phyloP scores from a whole-genome alignment of 1,140 invertebrate genomes.

The Fragariocoptes setiger region DNA sequence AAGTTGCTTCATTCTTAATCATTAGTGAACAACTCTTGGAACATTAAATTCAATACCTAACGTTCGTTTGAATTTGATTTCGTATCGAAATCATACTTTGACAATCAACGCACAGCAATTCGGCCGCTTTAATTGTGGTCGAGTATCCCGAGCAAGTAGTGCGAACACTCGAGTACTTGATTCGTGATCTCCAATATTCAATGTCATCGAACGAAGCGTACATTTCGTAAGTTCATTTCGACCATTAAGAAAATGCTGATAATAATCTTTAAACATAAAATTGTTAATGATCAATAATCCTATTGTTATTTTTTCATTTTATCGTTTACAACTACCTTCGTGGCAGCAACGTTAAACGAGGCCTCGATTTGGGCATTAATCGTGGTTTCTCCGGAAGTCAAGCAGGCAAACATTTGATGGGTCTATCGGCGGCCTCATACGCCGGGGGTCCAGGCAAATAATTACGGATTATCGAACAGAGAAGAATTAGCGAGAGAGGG shows the following conservation, averaged over 20 bases:
- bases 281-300: constrained; percentile 1
- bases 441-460: constrained; percentile 42
- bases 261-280: constrained; percentile 4
- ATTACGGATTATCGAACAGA: too few species aligned
- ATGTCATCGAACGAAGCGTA: constrained; percentile 8
- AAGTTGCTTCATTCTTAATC: too few species aligned
- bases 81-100: too few species aligned
- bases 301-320: constrained; percentile 13
- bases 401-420: constrained; percentile 60
- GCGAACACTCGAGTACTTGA: constrained; percentile 24
- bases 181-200: constrained; percentile 19
- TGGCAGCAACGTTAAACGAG: constrained; percentile 14
- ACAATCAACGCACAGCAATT: too few species aligned
- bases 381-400: constrained; percentile 56
- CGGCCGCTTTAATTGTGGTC: constrained; percentile 14
- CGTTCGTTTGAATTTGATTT: too few species aligned
- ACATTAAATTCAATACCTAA: too few species aligned
- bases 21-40: too few species aligned
- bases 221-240: constrained; percentile 4
- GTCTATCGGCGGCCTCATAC: constrained; percentile 45
- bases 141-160: constrained; percentile 25
- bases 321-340: neutral
- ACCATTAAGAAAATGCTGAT: constrained; percentile 5
- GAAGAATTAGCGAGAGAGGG: too few species aligned
- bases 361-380: constrained; percentile 28